Percentiles rank a stretch among this genome's conserved stretches.
These are phyloP conservation scores for Poecile montanus DNA, from an alignment of 2,797 vertebrate species.

Conservation along the genomic window DNA sequence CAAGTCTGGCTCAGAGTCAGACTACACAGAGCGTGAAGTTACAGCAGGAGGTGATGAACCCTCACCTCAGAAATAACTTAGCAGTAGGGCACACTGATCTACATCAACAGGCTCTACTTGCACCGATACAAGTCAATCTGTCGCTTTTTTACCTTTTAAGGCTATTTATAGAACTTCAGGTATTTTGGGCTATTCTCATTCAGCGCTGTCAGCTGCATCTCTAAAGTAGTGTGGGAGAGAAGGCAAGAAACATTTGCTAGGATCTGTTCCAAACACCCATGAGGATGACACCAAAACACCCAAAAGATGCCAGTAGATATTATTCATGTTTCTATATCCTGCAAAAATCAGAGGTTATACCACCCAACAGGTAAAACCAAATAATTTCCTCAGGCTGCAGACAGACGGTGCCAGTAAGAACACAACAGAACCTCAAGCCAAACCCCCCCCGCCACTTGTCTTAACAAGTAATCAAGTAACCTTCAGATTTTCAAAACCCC, in stretches of 20 bases:
- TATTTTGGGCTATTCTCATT: background rate
- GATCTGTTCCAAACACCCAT: background rate
- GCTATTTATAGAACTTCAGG: background rate
- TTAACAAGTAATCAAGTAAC: background rate
- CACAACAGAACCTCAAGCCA: background rate
- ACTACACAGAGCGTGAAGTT: background rate
- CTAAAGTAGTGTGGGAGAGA: background rate
- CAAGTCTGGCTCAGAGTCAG: background rate
- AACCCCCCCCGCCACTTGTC: fast-evolving
- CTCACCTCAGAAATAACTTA: background rate
- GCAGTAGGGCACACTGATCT: background rate
- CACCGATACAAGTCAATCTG: background rate
- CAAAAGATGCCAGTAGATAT: background rate
- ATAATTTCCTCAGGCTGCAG: background rate
- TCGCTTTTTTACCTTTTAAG: background rate
- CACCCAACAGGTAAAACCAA: background rate
- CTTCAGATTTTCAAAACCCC: background rate
- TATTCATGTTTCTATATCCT: background rate
- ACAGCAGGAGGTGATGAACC: background rate
- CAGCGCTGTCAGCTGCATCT: background rate
- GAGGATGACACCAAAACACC: background rate
- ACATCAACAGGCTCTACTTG: background rate
- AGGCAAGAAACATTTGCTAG: background rate
- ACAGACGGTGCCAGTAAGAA: background rate
- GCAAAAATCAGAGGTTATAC: background rate